Evolutionary conservation across 1,140 invertebrate species (phyloP), one percentile per base, ranked within the genome.

Genomic region (Platyscapa corneri): DNA sequence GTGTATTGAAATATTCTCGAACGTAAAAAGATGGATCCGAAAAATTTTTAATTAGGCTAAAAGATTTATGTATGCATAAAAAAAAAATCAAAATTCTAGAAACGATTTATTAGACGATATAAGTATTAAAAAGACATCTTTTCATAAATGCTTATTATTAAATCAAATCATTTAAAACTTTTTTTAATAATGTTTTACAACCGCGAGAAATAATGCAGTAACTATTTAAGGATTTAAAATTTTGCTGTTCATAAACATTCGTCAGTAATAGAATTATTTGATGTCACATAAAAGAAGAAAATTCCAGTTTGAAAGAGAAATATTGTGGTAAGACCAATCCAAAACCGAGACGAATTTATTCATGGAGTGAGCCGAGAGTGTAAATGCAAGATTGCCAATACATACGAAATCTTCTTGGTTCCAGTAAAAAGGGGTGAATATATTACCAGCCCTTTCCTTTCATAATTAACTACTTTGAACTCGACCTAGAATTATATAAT

Each of bases 381-480:
- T 91, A 92, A 92, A 92, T 92, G 91, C 91, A 91, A 92, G 91
- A 92, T 92, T 92, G 91, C 88, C 91, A 92, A 92, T 92, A 92
- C 91, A 92, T 92, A 92, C 91, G 90, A 92, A 92, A 92, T 92
- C 89, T 91, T 90, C 89, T 88, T 87, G 90, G 90, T 84, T 90
- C 88, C 88, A 89, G 90, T 92, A 91, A 92, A 92, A 92, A 92
- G 91, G 91, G 91, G 91, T 92, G 91, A 92, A 92, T 92, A 92
- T 88, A 92, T 92, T 92, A 92, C 88, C 87, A 60, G 70, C 86
- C 89, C 85, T 81, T 81, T 84, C 67, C 60, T 80, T 84, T 77
- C 86, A 89, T 89, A 92, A 91, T 92, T 91, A 92, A 91, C 88
- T 90, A 89, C 91, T 92, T 92, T 92, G 90, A 92, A 92, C 90